Base-by-base conservation (phyloP, 2,113 vertebrate species). In the Merops nubicus region DNA sequence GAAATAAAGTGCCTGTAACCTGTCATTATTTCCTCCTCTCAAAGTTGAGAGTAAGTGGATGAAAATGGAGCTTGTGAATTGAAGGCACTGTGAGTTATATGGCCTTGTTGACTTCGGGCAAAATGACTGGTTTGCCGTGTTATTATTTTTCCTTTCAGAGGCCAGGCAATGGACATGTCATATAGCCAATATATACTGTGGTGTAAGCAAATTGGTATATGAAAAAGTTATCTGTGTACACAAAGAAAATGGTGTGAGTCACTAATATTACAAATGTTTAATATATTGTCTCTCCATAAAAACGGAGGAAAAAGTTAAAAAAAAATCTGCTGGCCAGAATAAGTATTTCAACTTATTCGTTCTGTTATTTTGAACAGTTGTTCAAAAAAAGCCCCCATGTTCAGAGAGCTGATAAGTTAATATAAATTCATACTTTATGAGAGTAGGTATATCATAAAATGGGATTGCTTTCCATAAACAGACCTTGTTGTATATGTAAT, bases 1-100 rank as follows among this genome's bases (percentile, higher is more conserved):
- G 98, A 99, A 99, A 99, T 99, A 98, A 99, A 99, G 98, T 98
- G 98, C 98, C 97, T 98, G 98, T 98, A 99, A 98, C 98, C 97
- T 98, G 98, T 99, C 98, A 99, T 99, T 99, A 99, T 98, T 98
- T 98, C 98, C 98, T 99, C 98, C 98, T 99, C 98, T 98, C 97
- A 79, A 98, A 98, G 98, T 98, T 96, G 97, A 98, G 98, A 98
- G 98, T 97, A 97, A 99, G 98, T 99, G 98, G 98, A 98, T 98
- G 98, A 99, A 99, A 99, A 99, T 99, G 98, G 99, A 99, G 98
- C 98, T 97, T 98, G 98, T 98, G 98, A 99, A 99, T 99, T 99
- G 98, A 98, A 99, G 98, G 98, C 98, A 97, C 98, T 98, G 98
- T 95, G 97, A 98, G 98, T 99, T 99, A 98, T 98, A 98, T 98